These are phyloP conservation scores for Lordiphosa fenestrarum DNA, from an alignment of 2,888 invertebrate species.

Conservation along the genomic window DNA sequence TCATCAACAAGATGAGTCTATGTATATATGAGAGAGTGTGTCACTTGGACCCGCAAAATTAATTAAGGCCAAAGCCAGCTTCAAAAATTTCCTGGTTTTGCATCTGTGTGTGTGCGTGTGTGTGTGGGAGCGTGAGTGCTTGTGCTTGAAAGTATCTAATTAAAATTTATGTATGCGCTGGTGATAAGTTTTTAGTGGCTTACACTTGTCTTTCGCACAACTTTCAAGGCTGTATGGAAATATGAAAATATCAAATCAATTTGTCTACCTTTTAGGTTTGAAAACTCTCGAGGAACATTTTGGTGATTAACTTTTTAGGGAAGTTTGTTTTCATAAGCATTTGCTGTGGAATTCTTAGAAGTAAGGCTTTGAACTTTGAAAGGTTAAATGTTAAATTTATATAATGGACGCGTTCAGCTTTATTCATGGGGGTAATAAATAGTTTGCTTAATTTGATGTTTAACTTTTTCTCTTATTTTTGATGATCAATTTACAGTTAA, in stretches of 20 bases:
- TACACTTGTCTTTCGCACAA: conserved; percentile 15
- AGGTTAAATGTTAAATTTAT: no score
- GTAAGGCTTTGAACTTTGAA: no score
- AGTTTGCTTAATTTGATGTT: no score
- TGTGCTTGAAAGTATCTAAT: conserved; percentile 48
- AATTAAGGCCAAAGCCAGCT: conserved; percentile 59
- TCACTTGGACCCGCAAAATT: conserved; percentile 70
- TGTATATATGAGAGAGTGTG: conserved; percentile 31
- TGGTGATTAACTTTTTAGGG: no score
- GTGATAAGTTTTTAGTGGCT: conserved; percentile 70
- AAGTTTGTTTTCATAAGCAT: no score
- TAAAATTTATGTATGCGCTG: conserved; percentile 71
- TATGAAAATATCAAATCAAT: neutral
- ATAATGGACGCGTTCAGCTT: no score
- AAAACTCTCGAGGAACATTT: no score
- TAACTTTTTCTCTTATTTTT: no score
- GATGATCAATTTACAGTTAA: no score
- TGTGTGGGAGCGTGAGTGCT: conserved; percentile 18
- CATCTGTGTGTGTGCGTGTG: conserved; percentile 17
- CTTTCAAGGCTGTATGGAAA: neutral
- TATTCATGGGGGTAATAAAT: no score
- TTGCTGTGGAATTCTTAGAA: no score
- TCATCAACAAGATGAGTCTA: conserved; percentile 39
- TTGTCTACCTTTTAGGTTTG: no score
- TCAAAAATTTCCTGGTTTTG: conserved; percentile 10